A percentile compares a stretch with the other conserved stretches of the same genome.
These are phyloP conservation scores for Stegodyphus dumicola DNA, from an alignment of 1,140 invertebrate genomes.

Conservation along the genomic window DNA sequence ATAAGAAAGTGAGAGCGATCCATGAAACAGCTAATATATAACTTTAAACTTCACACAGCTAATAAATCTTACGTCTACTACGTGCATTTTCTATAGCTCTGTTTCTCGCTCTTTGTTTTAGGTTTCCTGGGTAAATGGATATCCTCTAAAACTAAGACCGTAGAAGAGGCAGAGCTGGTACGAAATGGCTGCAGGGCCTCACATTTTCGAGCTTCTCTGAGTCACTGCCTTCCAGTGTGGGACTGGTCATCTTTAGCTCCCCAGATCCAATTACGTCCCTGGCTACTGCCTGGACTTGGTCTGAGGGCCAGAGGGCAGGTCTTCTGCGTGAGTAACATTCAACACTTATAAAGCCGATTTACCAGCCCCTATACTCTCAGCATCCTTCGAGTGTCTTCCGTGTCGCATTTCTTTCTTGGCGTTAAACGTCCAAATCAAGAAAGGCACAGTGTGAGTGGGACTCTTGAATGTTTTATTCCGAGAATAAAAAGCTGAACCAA, in stretches of 20 bases:
- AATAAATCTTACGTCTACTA: too few species aligned
- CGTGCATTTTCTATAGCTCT: too few species aligned
- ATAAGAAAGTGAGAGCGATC: too few species aligned
- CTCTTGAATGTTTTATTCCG: too few species aligned
- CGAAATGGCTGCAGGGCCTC: constrained; percentile 31
- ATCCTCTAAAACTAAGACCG: constrained; percentile 12
- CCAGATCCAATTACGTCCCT: constrained; percentile 47
- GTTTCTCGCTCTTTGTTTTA: too few species aligned
- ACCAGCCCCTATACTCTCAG: background rate
- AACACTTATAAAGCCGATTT: constrained; percentile 53
- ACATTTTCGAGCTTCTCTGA: constrained; percentile 16
- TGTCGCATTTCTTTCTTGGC: too few species aligned
- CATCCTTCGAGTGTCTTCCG: too few species aligned
- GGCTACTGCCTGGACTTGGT: constrained; percentile 23
- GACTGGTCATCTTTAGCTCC: constrained; percentile 33
- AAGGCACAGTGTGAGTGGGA: too few species aligned
- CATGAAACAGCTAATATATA: too few species aligned
- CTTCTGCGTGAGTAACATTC: constrained; percentile 34
- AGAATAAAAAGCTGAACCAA: too few species aligned
- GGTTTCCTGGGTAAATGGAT: background rate
- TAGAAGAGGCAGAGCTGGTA: constrained; percentile 30
- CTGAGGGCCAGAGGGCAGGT: constrained; percentile 35
- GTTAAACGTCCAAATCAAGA: too few species aligned
- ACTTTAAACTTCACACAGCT: too few species aligned
- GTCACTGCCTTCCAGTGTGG: constrained; percentile 2